phyloP scores from a whole-genome alignment of 2,888 invertebrate species.

The Blera fallax region DNA sequence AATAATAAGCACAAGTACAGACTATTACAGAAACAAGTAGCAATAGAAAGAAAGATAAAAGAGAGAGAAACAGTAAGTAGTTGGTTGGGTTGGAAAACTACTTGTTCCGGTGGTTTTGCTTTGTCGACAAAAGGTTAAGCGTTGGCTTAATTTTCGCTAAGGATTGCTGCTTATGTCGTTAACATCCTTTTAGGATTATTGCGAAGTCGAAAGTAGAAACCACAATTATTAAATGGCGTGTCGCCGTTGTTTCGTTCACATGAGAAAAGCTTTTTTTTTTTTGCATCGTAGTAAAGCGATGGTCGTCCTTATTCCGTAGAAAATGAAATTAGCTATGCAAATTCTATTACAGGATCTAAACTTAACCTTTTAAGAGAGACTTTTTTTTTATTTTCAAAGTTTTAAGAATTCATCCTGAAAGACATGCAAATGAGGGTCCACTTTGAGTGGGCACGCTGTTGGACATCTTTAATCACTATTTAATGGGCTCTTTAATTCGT shows the following conservation, averaged over 20 bases:
- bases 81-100: not conserved
- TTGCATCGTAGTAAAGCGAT: not conserved
- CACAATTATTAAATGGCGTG: conserved; percentile 26
- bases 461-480: conserved; percentile 13
- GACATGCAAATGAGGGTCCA: conserved; percentile 32
- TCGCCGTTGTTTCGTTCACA: not conserved
- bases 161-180: conserved; percentile 17
- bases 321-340: conserved; percentile 13
- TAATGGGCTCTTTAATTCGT: conserved; percentile 27
- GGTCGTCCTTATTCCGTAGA: not conserved
- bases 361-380: not conserved
- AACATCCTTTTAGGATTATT: not conserved
- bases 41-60: not conserved
- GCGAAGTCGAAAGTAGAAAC: not conserved
- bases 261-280: not conserved
- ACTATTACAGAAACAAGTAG: not conserved
- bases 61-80: not conserved
- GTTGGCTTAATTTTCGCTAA: not conserved
- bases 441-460: not conserved
- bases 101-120: not conserved
- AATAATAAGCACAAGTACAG: not conserved
- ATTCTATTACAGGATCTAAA: conserved; percentile 4
- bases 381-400: not conserved
- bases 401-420: not conserved
- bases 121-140: not conserved